phyloP scores from a whole-genome alignment of 2,797 vertebrate genomes.

The Eurystomus glaucurus region DNA sequence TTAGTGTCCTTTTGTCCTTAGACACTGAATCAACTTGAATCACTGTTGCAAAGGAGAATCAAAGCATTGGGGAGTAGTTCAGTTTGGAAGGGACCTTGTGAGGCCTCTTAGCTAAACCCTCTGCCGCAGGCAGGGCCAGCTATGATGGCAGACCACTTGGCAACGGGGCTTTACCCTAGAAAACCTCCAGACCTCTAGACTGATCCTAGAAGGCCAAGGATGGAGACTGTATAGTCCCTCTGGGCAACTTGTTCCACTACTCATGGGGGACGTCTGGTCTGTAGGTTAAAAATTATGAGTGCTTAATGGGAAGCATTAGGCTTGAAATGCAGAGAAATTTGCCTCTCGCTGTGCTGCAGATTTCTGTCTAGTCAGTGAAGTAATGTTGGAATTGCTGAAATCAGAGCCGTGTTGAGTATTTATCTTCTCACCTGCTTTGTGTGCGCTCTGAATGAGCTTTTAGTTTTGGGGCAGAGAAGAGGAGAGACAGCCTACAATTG shows the following conservation, averaged over 20 bases:
- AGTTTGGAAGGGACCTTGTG: background rate
- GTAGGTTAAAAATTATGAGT: background rate
- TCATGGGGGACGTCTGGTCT: background rate
- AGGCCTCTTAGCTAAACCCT: background rate
- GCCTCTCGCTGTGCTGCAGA: background rate
- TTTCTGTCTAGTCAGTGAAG: background rate
- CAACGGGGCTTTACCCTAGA: background rate
- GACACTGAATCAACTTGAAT: background rate
- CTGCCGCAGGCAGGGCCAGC: background rate
- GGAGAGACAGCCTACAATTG: background rate
- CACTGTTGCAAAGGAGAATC: background rate
- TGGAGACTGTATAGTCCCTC: background rate
- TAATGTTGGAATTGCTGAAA: background rate
- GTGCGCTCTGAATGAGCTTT: background rate
- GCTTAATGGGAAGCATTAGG: background rate
- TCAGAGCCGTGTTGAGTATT: background rate
- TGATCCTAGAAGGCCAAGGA: background rate
- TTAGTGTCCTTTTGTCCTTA: background rate
- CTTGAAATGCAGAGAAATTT: background rate
- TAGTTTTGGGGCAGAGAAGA: background rate
- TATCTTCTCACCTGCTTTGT: background rate
- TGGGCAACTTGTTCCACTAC: background rate
- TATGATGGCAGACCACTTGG: background rate
- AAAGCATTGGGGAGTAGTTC: background rate
- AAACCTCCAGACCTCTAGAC: background rate